These are phyloP conservation scores for Galbula dea DNA, from an alignment of 2,113 vertebrate species.

Conservation along the genomic window DNA sequence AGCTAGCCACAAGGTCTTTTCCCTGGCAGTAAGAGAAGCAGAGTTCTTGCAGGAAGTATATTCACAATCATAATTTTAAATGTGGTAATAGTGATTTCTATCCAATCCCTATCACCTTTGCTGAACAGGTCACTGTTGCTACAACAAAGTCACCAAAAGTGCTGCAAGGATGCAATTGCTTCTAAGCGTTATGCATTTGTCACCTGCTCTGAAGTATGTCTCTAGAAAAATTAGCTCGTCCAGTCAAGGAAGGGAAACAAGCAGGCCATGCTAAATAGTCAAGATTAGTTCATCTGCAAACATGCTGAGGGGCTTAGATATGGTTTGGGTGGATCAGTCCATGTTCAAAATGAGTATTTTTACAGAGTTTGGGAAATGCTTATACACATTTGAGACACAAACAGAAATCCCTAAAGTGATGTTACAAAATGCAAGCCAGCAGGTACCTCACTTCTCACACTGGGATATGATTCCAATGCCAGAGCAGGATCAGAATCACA, in stretches of 20 bases:
- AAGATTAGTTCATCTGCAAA: neutral
- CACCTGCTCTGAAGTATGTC: neutral
- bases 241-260: neutral
- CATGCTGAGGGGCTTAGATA: neutral
- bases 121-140: neutral
- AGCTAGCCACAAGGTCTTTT: neutral
- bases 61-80: neutral
- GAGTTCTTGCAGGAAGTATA: neutral
- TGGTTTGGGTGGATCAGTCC: neutral
- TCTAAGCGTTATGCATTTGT: neutral
- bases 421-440: neutral
- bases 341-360: neutral
- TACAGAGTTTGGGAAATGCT: neutral
- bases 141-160: neutral
- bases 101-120: neutral
- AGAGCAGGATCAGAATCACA: neutral
- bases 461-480: neutral
- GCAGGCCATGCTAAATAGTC: neutral
- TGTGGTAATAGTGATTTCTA: neutral
- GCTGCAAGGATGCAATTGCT: neutral
- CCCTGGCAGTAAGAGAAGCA: neutral
- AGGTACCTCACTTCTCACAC: neutral
- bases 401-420: neutral
- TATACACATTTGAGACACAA: neutral
- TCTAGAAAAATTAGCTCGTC: neutral